Base-by-base conservation (phyloP, 2,888 invertebrate species). In the Microplitis manilae region DNA sequence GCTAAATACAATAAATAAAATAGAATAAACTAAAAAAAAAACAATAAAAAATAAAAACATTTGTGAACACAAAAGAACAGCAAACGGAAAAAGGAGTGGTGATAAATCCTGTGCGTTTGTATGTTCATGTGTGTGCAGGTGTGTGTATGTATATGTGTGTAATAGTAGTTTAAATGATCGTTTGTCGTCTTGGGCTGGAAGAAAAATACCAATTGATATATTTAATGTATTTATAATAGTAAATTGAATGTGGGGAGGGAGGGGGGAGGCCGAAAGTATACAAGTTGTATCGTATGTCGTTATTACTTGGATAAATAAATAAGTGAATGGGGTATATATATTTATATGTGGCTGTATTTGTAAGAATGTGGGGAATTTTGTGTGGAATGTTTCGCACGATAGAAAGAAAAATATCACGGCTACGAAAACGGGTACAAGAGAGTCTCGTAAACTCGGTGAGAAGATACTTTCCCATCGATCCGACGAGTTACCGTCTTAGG, bases 21-120 rank as follows among this genome's bases (percentile, higher is more conserved):
- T 50, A 50, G 50, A 50, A 8, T 50, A 50, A 50, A 2, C 50
- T 50, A 13, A 50, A 50, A 50, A 50, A 50, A 50, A 50, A 50
- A 13, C 41, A 68, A 72, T 75, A 30, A 30, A 30, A 30, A 30
- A 30, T 30, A 30, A 30, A 30, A 30, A 30, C 30, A 30, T 39
- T 76, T 80, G 50, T 2, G 50, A 13, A 50, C 50, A 81, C 81
- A 80, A 80, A 81, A 79, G 79, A 81, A 79, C 80, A 75, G 65
- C 69, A 50, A 50, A 67, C 73, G 77, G 76, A 82, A 79, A 81
- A 80, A 79, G 79, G 79, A 77, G 78, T 77, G 79, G 79, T 79
- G 81, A 80, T 81, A 79, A 79, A 82, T 81, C 76, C 30, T 13
- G 30, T 30, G 30, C 50, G 50, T 8, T 50, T 50, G 50, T 50